Conservation (phyloP, 1,140 invertebrate genomes). For the Philaenus spumarius region DNA sequence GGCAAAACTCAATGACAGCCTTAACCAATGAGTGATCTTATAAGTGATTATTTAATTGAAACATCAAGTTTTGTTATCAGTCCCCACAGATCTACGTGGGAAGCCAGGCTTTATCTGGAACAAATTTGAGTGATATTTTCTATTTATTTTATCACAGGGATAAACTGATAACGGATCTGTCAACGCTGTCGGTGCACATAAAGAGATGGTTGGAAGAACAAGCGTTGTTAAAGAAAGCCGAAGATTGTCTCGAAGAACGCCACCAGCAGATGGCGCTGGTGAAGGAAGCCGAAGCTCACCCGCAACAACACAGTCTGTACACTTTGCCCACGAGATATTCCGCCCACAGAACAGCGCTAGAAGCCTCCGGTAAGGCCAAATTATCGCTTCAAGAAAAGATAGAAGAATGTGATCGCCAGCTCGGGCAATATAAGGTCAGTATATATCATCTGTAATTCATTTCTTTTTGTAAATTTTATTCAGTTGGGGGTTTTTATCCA, state of each 20-base stretch:
- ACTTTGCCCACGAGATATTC: conserved; percentile 54
- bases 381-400: conserved; percentile 55
- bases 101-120: too few relatives aligned
- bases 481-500: too few relatives aligned
- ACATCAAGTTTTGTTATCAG: too few relatives aligned
- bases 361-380: conserved; percentile 55
- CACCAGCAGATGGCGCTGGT: conserved; percentile 67
- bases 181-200: conserved; percentile 40
- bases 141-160: conserved; percentile 38
- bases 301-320: conserved; percentile 56
- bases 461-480: too few relatives aligned
- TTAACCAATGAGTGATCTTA: too few relatives aligned
- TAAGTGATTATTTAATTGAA: too few relatives aligned
- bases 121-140: too few relatives aligned
- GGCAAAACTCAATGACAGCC: too few relatives aligned
- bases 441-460: too few relatives aligned
- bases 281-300: conserved; percentile 67
- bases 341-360: conserved; percentile 56
- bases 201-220: conserved; percentile 52
- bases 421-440: conserved; percentile 58
- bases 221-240: conserved; percentile 47
- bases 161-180: conserved; percentile 39
- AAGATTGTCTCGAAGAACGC: conserved; percentile 56
- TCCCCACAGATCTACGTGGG: too few relatives aligned
- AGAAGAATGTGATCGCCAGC: conserved; percentile 58